Evolutionary conservation across 2,113 vertebrate genomes (phyloP), one percentile per base, ranked within the genome.

Genomic region (Oreotrochilus melanogaster): DNA sequence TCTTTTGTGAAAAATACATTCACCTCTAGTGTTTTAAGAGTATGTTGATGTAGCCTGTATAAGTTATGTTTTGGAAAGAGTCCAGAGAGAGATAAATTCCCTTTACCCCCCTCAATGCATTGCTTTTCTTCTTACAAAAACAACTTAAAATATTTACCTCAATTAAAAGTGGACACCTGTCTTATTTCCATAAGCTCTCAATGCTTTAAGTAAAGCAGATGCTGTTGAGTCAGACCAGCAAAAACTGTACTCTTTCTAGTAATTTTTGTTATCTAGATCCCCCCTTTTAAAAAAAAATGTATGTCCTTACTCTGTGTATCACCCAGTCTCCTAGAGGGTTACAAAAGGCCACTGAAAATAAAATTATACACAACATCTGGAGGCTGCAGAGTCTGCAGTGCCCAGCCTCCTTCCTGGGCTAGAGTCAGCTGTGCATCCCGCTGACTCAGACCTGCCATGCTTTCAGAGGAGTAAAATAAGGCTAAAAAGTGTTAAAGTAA

Each of bases 401-500:
- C 78, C 67, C 87, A 53, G 5, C 45, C 75, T 93, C 88, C 58
- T 91, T 70, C 72, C 69, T 2, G 1, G 43, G 48, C 69, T 89
- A 66, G 50, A 92, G 64, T 79, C 75, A 94, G 92, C 86, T 83
- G 65, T 84, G 79, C 70, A 73, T 92, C 56, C 84, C 95, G 93
- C 95, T 97, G 95, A 96, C 93, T 97, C 95, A 95, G 87, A 73
- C 57, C 48, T 1, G 0, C 61, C 83, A 92, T 6, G 7, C 42
- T 84, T 95, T 69, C 71, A 53, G 66, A 93, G 90, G 80, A 95
- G 79, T 94, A 91, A 97, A 96, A 96, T 51, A 82, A 30, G 25
- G 58, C 88, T 94, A 27, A 90, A 95, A 97, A 95, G 74, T 93
- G 95, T 84, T 96, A 91, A 96, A 96, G 70, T 88, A 92, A 94